Evolutionary conservation across 2,113 vertebrate species (phyloP).

Genomic region (Galbula dea): DNA sequence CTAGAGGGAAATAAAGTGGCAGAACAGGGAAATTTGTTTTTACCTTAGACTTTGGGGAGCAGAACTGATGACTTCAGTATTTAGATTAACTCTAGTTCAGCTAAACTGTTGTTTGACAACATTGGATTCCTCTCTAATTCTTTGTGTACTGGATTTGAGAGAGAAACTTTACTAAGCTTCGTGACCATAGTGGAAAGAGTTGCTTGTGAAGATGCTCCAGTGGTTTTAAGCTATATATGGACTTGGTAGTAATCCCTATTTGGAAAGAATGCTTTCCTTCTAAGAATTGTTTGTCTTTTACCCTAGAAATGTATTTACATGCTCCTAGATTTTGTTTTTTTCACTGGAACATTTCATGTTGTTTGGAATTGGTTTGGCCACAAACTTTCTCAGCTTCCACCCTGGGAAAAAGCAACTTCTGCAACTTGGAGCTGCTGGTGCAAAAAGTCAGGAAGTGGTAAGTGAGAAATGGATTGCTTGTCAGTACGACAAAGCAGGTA

Average conservation of each 20-base stretch:
- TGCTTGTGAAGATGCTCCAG: slow-evolving; percentile 1
- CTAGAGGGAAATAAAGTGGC: neutral
- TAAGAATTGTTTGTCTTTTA: slow-evolving; percentile 10
- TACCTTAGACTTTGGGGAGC: neutral
- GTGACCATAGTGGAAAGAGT: neutral
- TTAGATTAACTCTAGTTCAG: neutral
- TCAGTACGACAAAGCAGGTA: neutral
- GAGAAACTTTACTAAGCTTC: neutral
- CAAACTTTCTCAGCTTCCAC: neutral
- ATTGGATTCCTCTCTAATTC: neutral
- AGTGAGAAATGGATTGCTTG: neutral
- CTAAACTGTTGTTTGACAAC: neutral
- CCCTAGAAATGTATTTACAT: neutral
- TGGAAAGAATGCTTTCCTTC: neutral
- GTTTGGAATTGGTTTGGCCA: neutral
- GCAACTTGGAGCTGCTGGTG: neutral
- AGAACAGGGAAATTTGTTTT: neutral
- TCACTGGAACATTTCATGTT: neutral
- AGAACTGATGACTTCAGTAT: neutral
- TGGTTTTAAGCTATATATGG: slow-evolving; percentile 28
- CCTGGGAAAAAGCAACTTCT: neutral
- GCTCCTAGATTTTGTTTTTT: neutral
- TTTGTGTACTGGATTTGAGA: slow-evolving; percentile 14
- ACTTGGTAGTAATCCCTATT: neutral
- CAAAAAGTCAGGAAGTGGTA: neutral